phyloP scores from a whole-genome alignment of 1,140 invertebrate genomes.

The Bilobella aurantiaca region DNA sequence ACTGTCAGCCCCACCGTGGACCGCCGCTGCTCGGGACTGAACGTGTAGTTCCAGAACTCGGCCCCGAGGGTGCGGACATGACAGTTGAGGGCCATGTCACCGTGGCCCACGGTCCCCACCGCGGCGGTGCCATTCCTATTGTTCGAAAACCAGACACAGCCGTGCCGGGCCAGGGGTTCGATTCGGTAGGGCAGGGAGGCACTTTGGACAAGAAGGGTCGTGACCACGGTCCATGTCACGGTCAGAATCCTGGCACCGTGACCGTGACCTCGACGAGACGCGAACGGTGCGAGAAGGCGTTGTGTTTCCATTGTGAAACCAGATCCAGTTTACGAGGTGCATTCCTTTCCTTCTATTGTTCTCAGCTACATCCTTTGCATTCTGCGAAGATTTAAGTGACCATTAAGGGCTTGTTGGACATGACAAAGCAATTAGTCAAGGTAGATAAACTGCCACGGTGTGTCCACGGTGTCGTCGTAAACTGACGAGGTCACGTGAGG shows the following conservation, averaged over 20 bases:
- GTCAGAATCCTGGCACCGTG: not conserved
- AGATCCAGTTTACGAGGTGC: too few relatives aligned
- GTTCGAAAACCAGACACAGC: not conserved
- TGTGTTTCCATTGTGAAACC: too few relatives aligned
- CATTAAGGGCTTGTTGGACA: too few relatives aligned
- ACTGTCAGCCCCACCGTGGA: conserved; percentile 56
- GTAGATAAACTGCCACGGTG: too few relatives aligned
- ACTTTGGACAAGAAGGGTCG: not conserved
- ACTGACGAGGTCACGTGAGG: too few relatives aligned
- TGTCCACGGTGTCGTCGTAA: too few relatives aligned
- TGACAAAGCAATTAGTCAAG: too few relatives aligned
- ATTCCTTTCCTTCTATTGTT: too few relatives aligned
- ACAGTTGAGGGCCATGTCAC: conserved; percentile 31
- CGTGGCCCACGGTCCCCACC: not conserved
- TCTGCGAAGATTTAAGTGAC: too few relatives aligned
- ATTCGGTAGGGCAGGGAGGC: not conserved
- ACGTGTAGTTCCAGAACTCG: conserved; percentile 36
- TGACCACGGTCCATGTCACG: not conserved
- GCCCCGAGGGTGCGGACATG: conserved; percentile 35
- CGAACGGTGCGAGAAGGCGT: too few relatives aligned
- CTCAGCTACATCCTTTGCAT: too few relatives aligned
- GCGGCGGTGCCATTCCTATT: not conserved
- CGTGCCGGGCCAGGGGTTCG: not conserved
- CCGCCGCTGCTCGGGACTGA: conserved; percentile 46
- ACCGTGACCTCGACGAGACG: too few relatives aligned